Evolutionary conservation across 2,113 vertebrate species (phyloP).

Genomic region (Actenoides hombroni): DNA sequence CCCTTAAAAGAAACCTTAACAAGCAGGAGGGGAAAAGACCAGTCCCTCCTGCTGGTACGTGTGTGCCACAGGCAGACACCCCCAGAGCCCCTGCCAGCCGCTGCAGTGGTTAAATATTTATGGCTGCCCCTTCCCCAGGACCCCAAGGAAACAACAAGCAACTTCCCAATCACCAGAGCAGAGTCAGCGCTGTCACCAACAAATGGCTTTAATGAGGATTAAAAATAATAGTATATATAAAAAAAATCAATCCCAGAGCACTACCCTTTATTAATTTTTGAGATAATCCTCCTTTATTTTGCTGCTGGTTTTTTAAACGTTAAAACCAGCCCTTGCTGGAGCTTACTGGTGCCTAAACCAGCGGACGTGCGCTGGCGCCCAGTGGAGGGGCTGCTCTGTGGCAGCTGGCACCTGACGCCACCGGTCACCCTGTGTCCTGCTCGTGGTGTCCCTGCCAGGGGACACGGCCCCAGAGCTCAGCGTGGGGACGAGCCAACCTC

Average conservation of each 20-base stretch:
- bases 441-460: rapidly evolving
- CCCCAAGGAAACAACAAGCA: not conserved
- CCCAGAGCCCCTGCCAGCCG: not conserved
- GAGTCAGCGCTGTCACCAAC: not conserved
- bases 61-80: not conserved
- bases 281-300: slow-evolving; percentile 33
- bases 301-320: not conserved
- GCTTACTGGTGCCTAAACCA: not conserved
- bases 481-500: rapidly evolving
- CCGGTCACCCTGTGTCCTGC: not conserved
- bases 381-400: not conserved
- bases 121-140: not conserved
- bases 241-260: not conserved
- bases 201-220: slow-evolving; percentile 56
- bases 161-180: not conserved
- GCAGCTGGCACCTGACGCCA: not conserved
- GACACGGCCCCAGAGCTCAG: not conserved
- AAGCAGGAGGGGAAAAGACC: not conserved
- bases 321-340: not conserved
- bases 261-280: not conserved
- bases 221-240: not conserved
- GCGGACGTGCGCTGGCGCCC: rapidly evolving
- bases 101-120: slow-evolving; percentile 19
- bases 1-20: not conserved
- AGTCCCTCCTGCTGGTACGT: not conserved